phyloP scores from a whole-genome alignment of 2,797 vertebrate genomes.

The Cossypha dichroa region DNA sequence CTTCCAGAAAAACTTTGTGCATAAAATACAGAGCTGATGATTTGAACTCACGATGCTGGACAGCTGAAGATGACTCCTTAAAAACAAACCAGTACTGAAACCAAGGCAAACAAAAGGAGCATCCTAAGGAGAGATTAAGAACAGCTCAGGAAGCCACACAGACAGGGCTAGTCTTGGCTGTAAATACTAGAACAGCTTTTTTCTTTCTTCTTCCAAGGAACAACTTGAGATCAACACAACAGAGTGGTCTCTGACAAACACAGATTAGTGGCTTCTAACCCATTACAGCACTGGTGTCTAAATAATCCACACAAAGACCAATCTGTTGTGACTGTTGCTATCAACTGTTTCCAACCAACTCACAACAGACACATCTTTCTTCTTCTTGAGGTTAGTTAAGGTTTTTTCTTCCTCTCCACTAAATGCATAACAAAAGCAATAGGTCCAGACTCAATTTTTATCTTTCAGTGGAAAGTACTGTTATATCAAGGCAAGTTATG shows the following conservation, averaged over 20 bases:
- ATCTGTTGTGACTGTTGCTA: slow-evolving; percentile 51
- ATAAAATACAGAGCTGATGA: neutral
- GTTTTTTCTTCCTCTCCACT: neutral
- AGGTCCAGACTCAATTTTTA: neutral
- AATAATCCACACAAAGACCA: slow-evolving; percentile 16
- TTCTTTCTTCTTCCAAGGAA: neutral
- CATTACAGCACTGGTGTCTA: neutral
- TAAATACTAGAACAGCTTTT: neutral
- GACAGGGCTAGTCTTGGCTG: neutral
- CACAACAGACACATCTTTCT: neutral
- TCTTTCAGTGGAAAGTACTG: neutral
- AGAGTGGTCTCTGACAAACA: neutral
- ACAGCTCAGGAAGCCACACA: neutral
- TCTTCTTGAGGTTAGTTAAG: neutral
- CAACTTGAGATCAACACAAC: neutral
- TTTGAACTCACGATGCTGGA: neutral
- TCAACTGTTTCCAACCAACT: slow-evolving; percentile 29
- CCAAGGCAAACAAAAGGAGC: neutral
- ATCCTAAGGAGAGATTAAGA: neutral
- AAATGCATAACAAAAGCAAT: neutral
- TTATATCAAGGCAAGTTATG: neutral
- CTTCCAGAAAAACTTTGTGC: neutral
- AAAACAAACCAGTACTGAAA: neutral
- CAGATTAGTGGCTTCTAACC: neutral
- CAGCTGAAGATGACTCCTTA: neutral